These are phyloP conservation scores for Actinia tenebrosa DNA, from an alignment of 64 coral and sea anemone species.

Conservation along the genomic window DNA sequence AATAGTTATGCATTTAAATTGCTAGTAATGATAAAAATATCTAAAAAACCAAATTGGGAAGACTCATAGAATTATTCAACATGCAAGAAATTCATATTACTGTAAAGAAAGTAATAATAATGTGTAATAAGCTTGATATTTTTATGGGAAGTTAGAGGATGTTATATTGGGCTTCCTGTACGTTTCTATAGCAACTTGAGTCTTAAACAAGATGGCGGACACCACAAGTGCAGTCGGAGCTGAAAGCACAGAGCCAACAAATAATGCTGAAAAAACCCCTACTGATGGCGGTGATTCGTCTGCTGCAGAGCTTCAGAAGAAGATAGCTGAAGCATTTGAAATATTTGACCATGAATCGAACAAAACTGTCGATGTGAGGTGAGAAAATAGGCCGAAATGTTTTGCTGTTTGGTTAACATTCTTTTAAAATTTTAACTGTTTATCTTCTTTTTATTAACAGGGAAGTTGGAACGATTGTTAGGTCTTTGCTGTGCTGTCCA, in stretches of 20 bases:
- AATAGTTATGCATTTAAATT: not conserved
- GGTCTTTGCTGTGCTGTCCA: slow-evolving; percentile 92
- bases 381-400: not conserved
- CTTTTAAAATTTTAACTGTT: not conserved
- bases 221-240: slow-evolving; percentile 11
- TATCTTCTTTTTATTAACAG: slow-evolving; percentile 35
- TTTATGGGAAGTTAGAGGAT: too few relatives aligned
- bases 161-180: not conserved
- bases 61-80: too few relatives aligned
- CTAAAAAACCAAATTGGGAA: too few relatives aligned
- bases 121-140: too few relatives aligned
- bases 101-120: too few relatives aligned
- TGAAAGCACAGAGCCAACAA: slow-evolving; percentile 23
- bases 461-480: slow-evolving; percentile 97
- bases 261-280: slow-evolving; percentile 41
- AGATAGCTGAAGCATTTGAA: slow-evolving; percentile 92
- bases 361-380: slow-evolving; percentile 99
- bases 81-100: too few relatives aligned
- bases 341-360: slow-evolving; percentile 99
- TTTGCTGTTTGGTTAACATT: not conserved
- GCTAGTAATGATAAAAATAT: too few relatives aligned
- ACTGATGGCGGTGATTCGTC: slow-evolving; percentile 61
- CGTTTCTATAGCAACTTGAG: slow-evolving; percentile 49
- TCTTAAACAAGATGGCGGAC: slow-evolving; percentile 76
- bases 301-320: slow-evolving; percentile 87